Evolutionary conservation across 2,113 vertebrate genomes (phyloP).

Genomic region (Erpornis zantholeuca): DNA sequence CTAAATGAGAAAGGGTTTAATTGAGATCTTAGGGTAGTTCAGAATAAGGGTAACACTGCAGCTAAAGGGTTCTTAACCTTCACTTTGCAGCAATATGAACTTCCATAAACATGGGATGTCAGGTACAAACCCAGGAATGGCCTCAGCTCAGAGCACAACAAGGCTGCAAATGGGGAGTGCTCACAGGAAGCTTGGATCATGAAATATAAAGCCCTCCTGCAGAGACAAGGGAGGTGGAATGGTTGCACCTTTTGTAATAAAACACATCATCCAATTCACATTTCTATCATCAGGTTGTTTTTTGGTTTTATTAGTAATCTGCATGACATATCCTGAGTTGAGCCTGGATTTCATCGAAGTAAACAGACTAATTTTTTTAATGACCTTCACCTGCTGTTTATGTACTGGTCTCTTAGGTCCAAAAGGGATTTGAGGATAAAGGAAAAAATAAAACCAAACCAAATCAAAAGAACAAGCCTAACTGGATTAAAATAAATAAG

Average conservation of each 20-base stretch:
- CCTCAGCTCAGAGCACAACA: not conserved
- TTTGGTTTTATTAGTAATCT: not conserved
- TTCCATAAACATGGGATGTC: not conserved
- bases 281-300: not conserved
- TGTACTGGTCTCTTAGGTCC: not conserved
- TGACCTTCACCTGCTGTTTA: not conserved
- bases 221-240: not conserved
- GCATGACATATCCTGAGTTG: not conserved
- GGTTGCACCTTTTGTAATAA: not conserved
- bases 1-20: not conserved
- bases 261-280: not conserved
- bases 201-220: not conserved
- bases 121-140: not conserved
- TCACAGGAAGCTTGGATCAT: not conserved
- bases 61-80: not conserved
- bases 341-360: not conserved
- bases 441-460: not conserved
- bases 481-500: slow-evolving; percentile 2
- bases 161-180: not conserved
- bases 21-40: not conserved
- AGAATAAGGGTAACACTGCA: not conserved
- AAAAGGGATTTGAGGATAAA: not conserved
- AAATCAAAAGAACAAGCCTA: not conserved
- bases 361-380: not conserved
- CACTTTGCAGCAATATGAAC: not conserved